Evolutionary conservation across 2,113 vertebrate species (phyloP).

Genomic region (Parus major): DNA sequence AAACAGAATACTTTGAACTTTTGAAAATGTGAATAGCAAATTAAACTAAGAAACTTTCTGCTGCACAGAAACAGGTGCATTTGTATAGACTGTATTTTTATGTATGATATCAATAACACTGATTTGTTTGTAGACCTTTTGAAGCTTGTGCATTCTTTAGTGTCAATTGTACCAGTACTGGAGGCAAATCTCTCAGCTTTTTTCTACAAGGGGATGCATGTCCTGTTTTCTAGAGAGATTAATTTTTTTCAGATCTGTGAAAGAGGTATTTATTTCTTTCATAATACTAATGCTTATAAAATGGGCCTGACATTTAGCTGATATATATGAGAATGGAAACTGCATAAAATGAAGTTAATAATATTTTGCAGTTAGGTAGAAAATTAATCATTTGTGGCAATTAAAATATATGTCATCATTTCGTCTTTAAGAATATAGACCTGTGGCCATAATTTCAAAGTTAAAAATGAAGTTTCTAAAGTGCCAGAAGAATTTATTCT

Average conservation of each 20-base stretch:
- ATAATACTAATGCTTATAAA: not conserved
- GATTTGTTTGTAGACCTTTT: not conserved
- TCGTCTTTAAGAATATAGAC: not conserved
- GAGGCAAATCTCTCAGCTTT: not conserved
- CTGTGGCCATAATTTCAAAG: accelerated
- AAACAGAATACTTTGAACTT: not conserved
- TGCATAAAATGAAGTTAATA: not conserved
- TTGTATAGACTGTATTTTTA: not conserved
- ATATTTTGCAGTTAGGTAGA: not conserved
- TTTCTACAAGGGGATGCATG: not conserved
- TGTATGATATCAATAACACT: not conserved
- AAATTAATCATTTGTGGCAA: not conserved
- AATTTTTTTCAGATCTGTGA: not conserved
- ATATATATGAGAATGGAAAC: not conserved
- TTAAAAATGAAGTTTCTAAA: not conserved
- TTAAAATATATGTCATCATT: not conserved
- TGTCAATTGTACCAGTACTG: not conserved
- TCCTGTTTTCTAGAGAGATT: not conserved
- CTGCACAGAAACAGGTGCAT: not conserved
- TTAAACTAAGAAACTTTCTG: not conserved
- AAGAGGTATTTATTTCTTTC: not conserved
- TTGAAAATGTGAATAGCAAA: not conserved
- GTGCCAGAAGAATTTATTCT: not conserved
- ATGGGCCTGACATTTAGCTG: accelerated
- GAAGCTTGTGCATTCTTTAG: accelerated